A percentile compares a stretch with the other conserved stretches of the same genome.
Evolutionary conservation across 2,888 invertebrate genomes (phyloP).

Genomic region (Phyllotreta cruciferae): DNA sequence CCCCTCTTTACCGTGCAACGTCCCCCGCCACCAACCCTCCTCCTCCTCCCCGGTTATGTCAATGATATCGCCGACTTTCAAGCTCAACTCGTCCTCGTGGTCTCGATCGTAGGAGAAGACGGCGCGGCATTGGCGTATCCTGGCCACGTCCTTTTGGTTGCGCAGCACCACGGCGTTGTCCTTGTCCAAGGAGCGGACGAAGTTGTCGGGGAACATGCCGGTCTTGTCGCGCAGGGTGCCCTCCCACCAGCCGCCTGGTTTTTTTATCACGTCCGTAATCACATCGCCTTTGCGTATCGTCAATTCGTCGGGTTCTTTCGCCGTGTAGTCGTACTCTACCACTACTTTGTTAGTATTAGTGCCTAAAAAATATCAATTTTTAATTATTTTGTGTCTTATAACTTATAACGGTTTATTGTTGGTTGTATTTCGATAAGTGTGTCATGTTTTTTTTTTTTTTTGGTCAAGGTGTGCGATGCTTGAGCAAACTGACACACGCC

Average conservation of each 20-base stretch:
- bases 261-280: constrained; percentile 78
- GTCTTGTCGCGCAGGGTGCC: constrained; percentile 81
- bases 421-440: no score
- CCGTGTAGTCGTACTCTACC: constrained; percentile 86
- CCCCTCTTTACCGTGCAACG: constrained; percentile 80
- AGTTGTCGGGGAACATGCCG: constrained; percentile 94
- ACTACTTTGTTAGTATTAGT: constrained; percentile 74
- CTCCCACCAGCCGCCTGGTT: constrained; percentile 90
- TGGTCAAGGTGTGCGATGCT: no score
- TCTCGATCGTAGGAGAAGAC: constrained; percentile 91
- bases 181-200: constrained; percentile 70
- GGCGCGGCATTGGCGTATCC: constrained; percentile 78
- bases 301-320: constrained; percentile 86
- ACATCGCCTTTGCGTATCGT: constrained; percentile 83
- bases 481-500: no score
- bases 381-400: no score
- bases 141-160: constrained; percentile 52
- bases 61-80: constrained; percentile 87
- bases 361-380: no score
- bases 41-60: constrained; percentile 92
- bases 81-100: constrained; percentile 90
- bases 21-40: constrained; percentile 94
- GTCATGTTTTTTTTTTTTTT: no score
- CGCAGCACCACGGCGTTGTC: constrained; percentile 48
- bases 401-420: no score